Evolutionary conservation across 2,888 invertebrate genomes (phyloP).

Genomic region (Atrina japonica): DNA sequence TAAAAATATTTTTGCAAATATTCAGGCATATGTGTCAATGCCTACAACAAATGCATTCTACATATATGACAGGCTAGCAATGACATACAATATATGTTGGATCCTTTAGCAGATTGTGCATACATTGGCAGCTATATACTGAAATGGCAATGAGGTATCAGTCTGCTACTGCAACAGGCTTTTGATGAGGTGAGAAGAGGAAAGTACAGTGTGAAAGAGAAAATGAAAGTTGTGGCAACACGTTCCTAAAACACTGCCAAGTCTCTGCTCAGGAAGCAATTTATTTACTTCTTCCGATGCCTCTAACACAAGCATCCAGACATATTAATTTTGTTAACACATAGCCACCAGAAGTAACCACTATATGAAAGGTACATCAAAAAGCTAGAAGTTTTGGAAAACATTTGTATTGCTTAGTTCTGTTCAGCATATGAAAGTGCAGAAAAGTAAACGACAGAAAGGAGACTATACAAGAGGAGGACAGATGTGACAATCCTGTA

Average conservation of each 20-base stretch:
- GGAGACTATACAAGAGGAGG: slow-evolving; percentile 2
- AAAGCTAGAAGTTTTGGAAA: slow-evolving; percentile 38
- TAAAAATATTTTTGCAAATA: slow-evolving; percentile 15
- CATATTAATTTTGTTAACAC: slow-evolving; percentile 57
- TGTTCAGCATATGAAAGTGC: slow-evolving; percentile 32
- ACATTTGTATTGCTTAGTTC: slow-evolving; percentile 49
- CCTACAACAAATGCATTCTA: slow-evolving; percentile 30
- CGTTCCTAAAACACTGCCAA: slow-evolving; percentile 62
- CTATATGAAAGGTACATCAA: slow-evolving; percentile 49
- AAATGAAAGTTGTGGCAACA: slow-evolving; percentile 49
- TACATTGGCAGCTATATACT: slow-evolving; percentile 56
- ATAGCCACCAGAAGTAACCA: slow-evolving; percentile 54
- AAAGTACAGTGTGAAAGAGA: slow-evolving; percentile 27
- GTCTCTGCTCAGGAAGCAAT: slow-evolving; percentile 68
- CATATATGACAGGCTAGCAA: slow-evolving; percentile 43
- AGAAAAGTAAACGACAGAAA: not conserved
- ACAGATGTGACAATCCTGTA: slow-evolving; percentile 12
- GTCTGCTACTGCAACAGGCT: slow-evolving; percentile 49
- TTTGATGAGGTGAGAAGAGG: slow-evolving; percentile 46
- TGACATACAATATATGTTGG: slow-evolving; percentile 46
- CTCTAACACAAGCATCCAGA: slow-evolving; percentile 52
- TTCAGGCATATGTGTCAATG: slow-evolving; percentile 28
- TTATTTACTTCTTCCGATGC: slow-evolving; percentile 57
- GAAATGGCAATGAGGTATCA: slow-evolving; percentile 57
- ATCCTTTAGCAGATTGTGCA: slow-evolving; percentile 53